Base-by-base conservation (phyloP, 1,140 invertebrate genomes). In the Charaxes varanes region DNA sequence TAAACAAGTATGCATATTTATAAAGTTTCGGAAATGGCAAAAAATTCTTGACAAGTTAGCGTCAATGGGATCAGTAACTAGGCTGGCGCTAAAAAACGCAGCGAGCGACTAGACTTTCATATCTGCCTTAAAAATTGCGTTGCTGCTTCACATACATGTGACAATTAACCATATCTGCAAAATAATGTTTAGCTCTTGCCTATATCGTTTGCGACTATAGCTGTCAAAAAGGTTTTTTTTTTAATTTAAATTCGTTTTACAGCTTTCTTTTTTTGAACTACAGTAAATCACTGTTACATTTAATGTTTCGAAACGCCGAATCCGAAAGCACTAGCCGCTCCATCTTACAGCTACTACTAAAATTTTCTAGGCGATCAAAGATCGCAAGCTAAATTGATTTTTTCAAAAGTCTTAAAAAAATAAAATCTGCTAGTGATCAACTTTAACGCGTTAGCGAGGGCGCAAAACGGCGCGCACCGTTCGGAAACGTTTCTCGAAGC, bases 401-500 rank as follows among this genome's bases (percentile, higher is more conserved):
- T 61, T 72, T 80, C 72, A 80, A 83, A 83, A 83, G 70, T 80
- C 66, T 83, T 83, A 83, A 78, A 83, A 83, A 83, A 83, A 83
- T 83, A 83, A 83, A 83, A 83, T 83, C 74, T 83, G 79, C 73
- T 83, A 79, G 61, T 74, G 58, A 67, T 72, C 63, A 82, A 82
- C 71, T 57, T 69, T 59, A 60, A 67, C 53, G 50, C 46, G 46
- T 62, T 73, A 79, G 69, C 82, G 74, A 26, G 93, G 93, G 55
- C 87, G 87, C 64, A 94, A 87, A 32, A 91, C 90, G 62, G 91
- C 91, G 35, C 92, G 87, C 22, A 92, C 90, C 45, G 90, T 93
- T 71, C 91, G 87, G 62, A 92, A 94, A 56, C 89, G 86, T 73
- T 88, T 92, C 57, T 88, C 88, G 80, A 93, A 94, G 44, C 92